Evolutionary conservation across 2,797 vertebrate genomes (phyloP).

Genomic region (Intellagama lesueurii): DNA sequence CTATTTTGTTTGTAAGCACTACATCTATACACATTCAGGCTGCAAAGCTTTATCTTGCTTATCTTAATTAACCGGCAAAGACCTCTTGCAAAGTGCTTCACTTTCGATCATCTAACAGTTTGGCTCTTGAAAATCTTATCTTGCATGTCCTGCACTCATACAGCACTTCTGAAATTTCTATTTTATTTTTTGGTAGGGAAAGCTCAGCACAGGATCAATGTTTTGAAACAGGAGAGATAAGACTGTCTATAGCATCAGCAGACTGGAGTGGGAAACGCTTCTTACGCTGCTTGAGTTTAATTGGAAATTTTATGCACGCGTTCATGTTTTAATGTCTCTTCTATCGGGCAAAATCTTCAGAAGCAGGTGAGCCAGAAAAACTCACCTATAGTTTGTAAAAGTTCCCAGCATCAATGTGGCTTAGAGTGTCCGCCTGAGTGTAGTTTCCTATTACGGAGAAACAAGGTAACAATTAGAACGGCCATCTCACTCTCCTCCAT

Average conservation of each 20-base stretch:
- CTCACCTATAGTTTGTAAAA: conserved; percentile 13
- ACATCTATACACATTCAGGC: neutral
- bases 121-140: neutral
- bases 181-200: neutral
- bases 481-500: neutral
- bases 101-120: conserved; percentile 1
- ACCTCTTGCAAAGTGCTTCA: neutral
- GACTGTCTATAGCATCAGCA: neutral
- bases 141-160: neutral
- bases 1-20: too few relatives aligned
- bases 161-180: neutral
- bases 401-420: conserved; percentile 30
- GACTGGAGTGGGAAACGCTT: neutral
- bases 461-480: neutral
- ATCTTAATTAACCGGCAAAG: conserved; percentile 25
- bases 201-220: conserved; percentile 1
- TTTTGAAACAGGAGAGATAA: neutral
- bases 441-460: conserved; percentile 6
- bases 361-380: conserved; percentile 8
- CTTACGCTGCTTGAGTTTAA: neutral
- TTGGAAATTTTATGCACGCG: neutral
- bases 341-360: neutral
- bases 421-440: conserved; percentile 47
- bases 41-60: neutral
- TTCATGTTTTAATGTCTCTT: neutral